Base-by-base conservation (phyloP, 2,888 invertebrate genomes). In the Papilio elwesi region DNA sequence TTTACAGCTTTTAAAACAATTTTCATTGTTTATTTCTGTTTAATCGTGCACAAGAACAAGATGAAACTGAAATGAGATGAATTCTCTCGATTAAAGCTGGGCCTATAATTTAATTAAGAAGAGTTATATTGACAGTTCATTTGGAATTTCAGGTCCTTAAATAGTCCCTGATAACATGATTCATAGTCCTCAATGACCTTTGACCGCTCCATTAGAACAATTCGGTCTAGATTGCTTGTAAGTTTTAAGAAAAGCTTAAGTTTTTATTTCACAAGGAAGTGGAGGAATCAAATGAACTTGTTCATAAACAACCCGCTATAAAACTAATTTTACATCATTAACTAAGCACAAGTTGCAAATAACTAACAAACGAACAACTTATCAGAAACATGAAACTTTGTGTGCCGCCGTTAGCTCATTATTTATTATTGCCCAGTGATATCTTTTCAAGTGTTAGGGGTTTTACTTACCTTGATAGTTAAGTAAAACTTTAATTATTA, bases 241-340 rank as follows among this genome's bases (percentile, higher is more conserved):
- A 53, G 10, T 53, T 55, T 55, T 55, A 11, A 55, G 16, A 36
- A 57, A 36, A 57, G 55, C 7, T 43, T 5, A 43, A 43, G 43
- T 43, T 43, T 43, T 43, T 43, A 43, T 43, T 43, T 43, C 43
- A 43, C 43, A 43, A 43, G 43, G 9, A 43, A 43, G 43, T 43
- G n/a, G n/a, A n/a, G n/a, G n/a, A n/a, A 43, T 43, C 43, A 43
- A 43, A 43, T 43, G 43, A 43, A 43, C 43, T 43, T n/a, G n/a
- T 13, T 59, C 38, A 59, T 43, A 43, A 55, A 68, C 55, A 55
- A 65, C 70, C 55, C 43, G 55, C 55, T 68, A 38, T 59, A 68
- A 49, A 68, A 68, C 68, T 68, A 68, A 68, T 68, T 68, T 70
- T 64, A 55, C 43, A 73, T 47, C 57, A 64, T 73, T 73, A 73